These are phyloP conservation scores for Acrossocheilus fasciatus DNA, from an alignment of 2,797 vertebrate species.

Conservation along the genomic window DNA sequence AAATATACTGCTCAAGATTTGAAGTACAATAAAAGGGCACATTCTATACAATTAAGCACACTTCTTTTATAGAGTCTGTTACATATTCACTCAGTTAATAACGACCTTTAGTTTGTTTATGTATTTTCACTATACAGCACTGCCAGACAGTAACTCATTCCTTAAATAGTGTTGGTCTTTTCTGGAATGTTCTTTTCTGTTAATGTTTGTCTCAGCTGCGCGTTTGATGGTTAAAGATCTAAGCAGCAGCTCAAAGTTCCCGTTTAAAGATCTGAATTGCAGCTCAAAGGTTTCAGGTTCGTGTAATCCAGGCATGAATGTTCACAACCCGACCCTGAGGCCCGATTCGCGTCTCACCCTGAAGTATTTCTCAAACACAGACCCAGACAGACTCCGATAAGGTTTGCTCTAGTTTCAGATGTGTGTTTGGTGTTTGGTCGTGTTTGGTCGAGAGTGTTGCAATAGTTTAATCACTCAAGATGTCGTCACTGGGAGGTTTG, in stretches of 20 bases:
- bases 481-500: constrained; percentile 77
- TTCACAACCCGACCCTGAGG: neutral
- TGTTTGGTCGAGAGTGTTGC: constrained; percentile 74
- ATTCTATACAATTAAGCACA: neutral
- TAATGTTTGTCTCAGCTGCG: constrained; percentile 23
- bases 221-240: neutral
- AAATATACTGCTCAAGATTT: neutral
- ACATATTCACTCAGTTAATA: neutral
- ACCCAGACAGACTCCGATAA: constrained; percentile 20
- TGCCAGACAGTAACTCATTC: neutral
- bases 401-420: neutral
- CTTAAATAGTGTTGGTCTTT: neutral
- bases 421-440: constrained; percentile 11
- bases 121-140: neutral
- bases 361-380: neutral
- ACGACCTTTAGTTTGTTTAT: neutral
- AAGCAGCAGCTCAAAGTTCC: constrained; percentile 3
- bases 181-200: neutral
- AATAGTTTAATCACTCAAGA: constrained; percentile 68
- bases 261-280: neutral
- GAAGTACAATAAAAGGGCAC: neutral
- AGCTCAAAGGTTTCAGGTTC: neutral
- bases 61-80: neutral
- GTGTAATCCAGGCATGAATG: neutral
- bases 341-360: constrained; percentile 1